A percentile compares a stretch with the other conserved stretches of the same genome.
Conservation (phyloP, 2,888 invertebrate species). For the Clitarchus hookeri region DNA sequence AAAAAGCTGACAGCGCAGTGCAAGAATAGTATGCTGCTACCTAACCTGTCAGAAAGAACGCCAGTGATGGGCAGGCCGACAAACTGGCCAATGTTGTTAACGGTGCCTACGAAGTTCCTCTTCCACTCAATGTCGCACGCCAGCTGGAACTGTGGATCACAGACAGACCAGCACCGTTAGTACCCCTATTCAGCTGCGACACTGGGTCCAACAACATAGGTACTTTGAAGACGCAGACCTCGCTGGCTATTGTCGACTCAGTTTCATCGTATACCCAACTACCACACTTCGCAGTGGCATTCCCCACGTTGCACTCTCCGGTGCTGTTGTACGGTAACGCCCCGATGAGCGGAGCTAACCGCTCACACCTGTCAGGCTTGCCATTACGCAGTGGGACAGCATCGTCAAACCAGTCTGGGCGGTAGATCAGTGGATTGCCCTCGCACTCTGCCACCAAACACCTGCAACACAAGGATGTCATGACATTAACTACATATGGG, state of each 20-base stretch:
- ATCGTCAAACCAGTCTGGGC: constrained; percentile 56
- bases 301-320: background rate
- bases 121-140: constrained; percentile 73
- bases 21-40: background rate
- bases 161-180: background rate
- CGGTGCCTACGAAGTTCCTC: constrained; percentile 72
- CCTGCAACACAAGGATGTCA: constrained; percentile 48
- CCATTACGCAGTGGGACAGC: constrained; percentile 53
- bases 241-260: background rate
- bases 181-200: background rate
- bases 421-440: constrained; percentile 50
- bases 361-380: background rate
- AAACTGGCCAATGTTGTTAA: constrained; percentile 76
- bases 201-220: background rate
- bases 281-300: background rate
- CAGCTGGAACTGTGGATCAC: constrained; percentile 63
- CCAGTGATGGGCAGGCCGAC: constrained; percentile 69
- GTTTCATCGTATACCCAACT: background rate
- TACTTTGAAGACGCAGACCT: background rate
- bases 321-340: background rate
- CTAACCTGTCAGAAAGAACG: constrained; percentile 69
- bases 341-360: background rate
- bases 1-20: no score
- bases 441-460: constrained; percentile 62
- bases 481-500: no score